Evolutionary conservation across 2,113 vertebrate genomes (phyloP), one percentile per base, ranked within the genome.

Genomic region (Trichechus manatus): DNA sequence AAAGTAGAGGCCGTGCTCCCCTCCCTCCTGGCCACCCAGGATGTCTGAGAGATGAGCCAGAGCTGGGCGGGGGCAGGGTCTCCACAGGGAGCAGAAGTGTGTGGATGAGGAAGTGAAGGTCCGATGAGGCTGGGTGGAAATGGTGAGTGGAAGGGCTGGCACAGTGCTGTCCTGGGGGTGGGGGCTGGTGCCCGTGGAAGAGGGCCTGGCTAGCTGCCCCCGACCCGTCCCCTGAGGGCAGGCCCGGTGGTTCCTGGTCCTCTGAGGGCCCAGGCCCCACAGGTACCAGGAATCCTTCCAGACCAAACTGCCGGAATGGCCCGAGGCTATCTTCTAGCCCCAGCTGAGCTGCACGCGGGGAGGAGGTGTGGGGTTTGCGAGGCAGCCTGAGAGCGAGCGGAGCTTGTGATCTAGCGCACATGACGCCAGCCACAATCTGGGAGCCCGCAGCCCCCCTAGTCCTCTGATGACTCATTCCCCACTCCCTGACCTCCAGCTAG

Each of bases 391-490:
- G 84, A 89, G 70, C 74, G 84, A 89, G 70, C 74, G 42, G 85
- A 66, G 31, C 90, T 77, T 96, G 95, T 87, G 95, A 97, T 79
- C 47, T 15, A 17, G 63, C 82, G 89, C 94, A 91, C 8, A 14
- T 95, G 97, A 96, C 72, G 31, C 15, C 0, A 15, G 47, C 56
- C 63, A 3, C 29, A 9, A 36, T 39, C 87, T 23, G n/a, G 3
- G 50, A 79, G 33, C 53, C 70, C 50, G 4, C n/a, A 33, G 19
- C 10, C 75, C 90, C 29, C 63, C 39, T 29, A 7, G 74, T n/a
- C 22, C 77, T 61, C 72, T 50, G 5, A 1, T 72, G 91, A 90
- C 94, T 84, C 50, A 39, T 44, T 50, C 82, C 25, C 68, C 31
- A 10, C 75, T 64, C 56, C 75, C 56, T 80, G 85, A 79, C 91